Percentiles rank a stretch among this genome's conserved stretches.
Evolutionary conservation across 2,888 invertebrate genomes (phyloP).

Genomic region (Amphipyra berbera): DNA sequence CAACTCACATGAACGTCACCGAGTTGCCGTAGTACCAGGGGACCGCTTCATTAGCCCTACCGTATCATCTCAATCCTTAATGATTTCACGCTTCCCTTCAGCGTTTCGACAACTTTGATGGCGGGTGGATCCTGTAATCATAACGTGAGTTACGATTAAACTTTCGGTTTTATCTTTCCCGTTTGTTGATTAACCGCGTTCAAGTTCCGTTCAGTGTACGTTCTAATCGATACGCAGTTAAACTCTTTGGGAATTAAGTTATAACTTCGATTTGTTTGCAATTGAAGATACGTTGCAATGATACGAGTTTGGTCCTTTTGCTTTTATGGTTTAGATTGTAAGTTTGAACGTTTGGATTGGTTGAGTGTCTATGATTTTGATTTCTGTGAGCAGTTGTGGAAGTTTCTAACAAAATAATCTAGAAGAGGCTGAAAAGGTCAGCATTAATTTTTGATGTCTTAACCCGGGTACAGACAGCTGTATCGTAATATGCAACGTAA

Average conservation of each 20-base stretch:
- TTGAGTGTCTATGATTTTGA: not conserved
- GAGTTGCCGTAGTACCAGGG: slow-evolving; percentile 66
- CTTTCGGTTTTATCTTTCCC: slow-evolving; percentile 79
- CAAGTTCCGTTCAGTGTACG: slow-evolving; percentile 72
- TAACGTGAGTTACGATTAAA: slow-evolving; percentile 81
- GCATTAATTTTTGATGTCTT: no score
- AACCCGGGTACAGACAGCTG: no score
- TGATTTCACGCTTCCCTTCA: slow-evolving; percentile 82
- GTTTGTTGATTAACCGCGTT: slow-evolving; percentile 76
- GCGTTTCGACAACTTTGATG: slow-evolving; percentile 72
- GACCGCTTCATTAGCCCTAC: slow-evolving; percentile 80
- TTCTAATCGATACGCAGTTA: slow-evolving; percentile 76
- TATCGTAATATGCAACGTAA: no score
- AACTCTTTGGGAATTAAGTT: slow-evolving; percentile 71
- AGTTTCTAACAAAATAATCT: not conserved
- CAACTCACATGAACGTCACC: slow-evolving; percentile 41
- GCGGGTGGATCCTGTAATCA: slow-evolving; percentile 72
- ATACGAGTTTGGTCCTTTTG: slow-evolving; percentile 4
- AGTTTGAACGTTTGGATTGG: not conserved
- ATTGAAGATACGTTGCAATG: slow-evolving; percentile 16
- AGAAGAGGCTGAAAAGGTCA: no score
- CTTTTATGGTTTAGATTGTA: not conserved
- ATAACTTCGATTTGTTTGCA: slow-evolving; percentile 32
- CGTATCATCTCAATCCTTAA: slow-evolving; percentile 81
- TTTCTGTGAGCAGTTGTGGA: not conserved